A percentile compares a stretch with the other conserved stretches of the same genome.
phyloP scores from a whole-genome alignment of 1,140 invertebrate genomes.

The Drosophila sucinea region DNA sequence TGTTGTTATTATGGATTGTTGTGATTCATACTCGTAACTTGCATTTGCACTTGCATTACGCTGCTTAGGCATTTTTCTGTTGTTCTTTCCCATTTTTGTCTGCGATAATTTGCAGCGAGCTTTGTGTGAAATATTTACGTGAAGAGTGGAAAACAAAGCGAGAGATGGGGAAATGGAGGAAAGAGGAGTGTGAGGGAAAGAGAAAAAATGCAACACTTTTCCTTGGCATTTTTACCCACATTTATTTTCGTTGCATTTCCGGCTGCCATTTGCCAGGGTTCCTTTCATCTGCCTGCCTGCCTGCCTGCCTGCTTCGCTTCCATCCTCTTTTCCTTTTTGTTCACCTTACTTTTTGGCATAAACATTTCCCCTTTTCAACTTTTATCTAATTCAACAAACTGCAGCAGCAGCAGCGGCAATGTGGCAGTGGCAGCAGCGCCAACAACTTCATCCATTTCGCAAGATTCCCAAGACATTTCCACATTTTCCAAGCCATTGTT shows the following conservation, averaged over 20 bases:
- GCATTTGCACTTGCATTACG: constrained; percentile 63
- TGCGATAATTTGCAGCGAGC: constrained; percentile 44
- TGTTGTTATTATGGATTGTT: constrained; percentile 27
- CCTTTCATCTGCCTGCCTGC: constrained; percentile 9
- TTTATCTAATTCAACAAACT: constrained; percentile 81
- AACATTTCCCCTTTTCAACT: constrained; percentile 73
- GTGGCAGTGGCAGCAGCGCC: constrained; percentile 24
- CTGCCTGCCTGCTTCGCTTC: too few species aligned
- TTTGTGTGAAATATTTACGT: constrained; percentile 67
- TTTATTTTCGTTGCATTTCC: constrained; percentile 78
- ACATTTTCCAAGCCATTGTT: constrained; percentile 78
- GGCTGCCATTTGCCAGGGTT: constrained; percentile 55
- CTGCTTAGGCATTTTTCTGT: constrained; percentile 69
- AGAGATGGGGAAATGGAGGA: background rate
- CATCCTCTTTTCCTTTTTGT: constrained; percentile 2
- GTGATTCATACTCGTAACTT: constrained; percentile 59
- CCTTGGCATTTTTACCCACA: constrained; percentile 73
- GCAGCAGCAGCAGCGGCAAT: constrained; percentile 33
- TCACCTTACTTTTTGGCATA: constrained; percentile 66
- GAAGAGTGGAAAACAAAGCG: constrained; percentile 20
- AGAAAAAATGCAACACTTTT: constrained; percentile 32
- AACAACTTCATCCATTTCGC: constrained; percentile 63
- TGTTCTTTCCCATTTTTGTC: background rate
- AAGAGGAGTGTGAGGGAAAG: constrained; percentile 9
- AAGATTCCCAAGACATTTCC: constrained; percentile 78